Evolutionary conservation across 2,113 vertebrate species (phyloP).

Genomic region (Nycticebus coucang): DNA sequence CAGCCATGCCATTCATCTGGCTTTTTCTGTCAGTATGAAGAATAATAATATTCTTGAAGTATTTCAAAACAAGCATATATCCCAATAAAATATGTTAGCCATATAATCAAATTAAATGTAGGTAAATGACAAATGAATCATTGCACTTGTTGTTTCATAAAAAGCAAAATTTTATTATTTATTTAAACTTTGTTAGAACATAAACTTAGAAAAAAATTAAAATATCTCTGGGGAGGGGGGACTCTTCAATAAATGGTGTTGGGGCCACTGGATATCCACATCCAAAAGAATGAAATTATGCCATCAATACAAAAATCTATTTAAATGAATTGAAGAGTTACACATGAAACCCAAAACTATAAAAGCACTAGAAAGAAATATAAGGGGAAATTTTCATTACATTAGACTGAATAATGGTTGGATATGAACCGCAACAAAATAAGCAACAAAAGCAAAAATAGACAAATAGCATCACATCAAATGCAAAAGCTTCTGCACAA

Average conservation of each 20-base stretch:
- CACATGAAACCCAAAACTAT: background rate
- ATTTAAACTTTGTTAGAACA: slow-evolving; percentile 7
- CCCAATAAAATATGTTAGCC: slow-evolving; percentile 4
- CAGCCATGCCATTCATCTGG: background rate
- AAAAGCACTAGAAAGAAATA: background rate
- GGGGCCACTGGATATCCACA: background rate
- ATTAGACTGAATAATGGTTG: too few species aligned
- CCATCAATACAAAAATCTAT: background rate
- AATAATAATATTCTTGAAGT: background rate
- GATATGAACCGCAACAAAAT: too few species aligned
- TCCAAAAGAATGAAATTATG: background rate
- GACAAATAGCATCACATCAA: background rate
- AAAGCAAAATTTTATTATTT: background rate
- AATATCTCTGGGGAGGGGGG: background rate
- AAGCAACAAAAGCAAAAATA: background rate
- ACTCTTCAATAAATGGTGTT: background rate
- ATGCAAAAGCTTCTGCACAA: background rate
- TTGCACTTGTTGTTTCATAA: background rate
- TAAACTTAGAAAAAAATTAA: background rate
- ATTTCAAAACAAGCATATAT: slow-evolving; percentile 9
- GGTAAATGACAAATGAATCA: background rate
- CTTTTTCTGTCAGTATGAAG: background rate
- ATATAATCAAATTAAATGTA: background rate
- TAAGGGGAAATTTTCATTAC: background rate
- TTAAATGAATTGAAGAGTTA: background rate